These are phyloP conservation scores for Drosophila melanosoma DNA, from an alignment of 2,888 invertebrate genomes.

Conservation along the genomic window DNA sequence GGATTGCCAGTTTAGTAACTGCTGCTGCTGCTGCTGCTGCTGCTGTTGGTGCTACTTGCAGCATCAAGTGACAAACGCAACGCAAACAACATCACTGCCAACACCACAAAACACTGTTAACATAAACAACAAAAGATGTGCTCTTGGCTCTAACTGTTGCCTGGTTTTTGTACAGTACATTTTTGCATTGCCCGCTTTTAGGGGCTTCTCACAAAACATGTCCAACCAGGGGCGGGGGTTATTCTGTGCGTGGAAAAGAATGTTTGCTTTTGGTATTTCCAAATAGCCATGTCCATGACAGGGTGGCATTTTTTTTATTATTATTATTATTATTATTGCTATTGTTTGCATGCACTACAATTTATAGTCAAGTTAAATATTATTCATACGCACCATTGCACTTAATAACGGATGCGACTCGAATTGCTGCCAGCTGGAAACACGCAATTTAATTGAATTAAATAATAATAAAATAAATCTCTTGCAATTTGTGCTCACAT, in stretches of 20 bases:
- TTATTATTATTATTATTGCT: constrained; percentile 43
- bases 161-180: constrained; percentile 35
- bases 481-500: constrained; percentile 19
- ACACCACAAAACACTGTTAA: constrained; percentile 4
- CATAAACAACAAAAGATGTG: constrained; percentile 11
- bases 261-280: constrained; percentile 14
- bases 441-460: constrained; percentile 55
- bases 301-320: constrained; percentile 14
- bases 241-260: neutral
- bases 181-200: constrained; percentile 60
- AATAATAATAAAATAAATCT: constrained; percentile 61
- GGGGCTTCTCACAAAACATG: constrained; percentile 52
- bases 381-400: constrained; percentile 72
- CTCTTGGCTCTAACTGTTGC: constrained; percentile 4
- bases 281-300: constrained; percentile 29
- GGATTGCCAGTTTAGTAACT: constrained; percentile 48
- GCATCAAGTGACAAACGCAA: constrained; percentile 27
- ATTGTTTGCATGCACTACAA: constrained; percentile 35
- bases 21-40: constrained; percentile 26
- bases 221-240: constrained; percentile 42
- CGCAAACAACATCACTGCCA: constrained; percentile 16
- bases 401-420: constrained; percentile 46
- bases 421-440: neutral
- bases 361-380: constrained; percentile 60
- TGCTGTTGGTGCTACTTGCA: constrained; percentile 15